Evolutionary conservation across 2,888 invertebrate genomes (phyloP).

Genomic region (Poecilus cupreus): DNA sequence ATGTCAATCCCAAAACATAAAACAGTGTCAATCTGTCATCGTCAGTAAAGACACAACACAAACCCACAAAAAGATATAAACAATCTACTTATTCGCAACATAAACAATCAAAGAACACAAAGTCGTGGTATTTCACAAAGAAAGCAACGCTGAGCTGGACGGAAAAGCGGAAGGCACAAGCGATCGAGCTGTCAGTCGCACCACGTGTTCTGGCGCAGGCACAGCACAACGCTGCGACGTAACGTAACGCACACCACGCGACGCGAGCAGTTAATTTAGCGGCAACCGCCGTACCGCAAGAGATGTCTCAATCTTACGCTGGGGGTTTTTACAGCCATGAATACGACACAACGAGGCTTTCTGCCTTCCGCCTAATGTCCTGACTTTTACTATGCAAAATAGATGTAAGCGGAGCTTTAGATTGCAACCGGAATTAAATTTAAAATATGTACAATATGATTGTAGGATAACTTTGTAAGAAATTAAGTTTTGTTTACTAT

Average conservation of each 20-base stretch:
- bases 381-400: too few species aligned
- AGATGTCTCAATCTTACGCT: conserved; percentile 38
- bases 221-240: not conserved
- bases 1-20: not conserved
- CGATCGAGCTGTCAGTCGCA: conserved; percentile 32
- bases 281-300: conserved; percentile 22
- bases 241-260: conserved; percentile 9
- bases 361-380: too few species aligned
- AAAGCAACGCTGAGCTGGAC: not conserved
- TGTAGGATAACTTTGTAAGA: too few species aligned
- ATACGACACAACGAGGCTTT: too few species aligned
- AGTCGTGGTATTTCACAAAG: conserved; percentile 5
- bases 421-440: too few species aligned
- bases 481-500: too few species aligned
- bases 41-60: not conserved
- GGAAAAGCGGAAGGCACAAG: not conserved
- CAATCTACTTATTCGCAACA: not conserved
- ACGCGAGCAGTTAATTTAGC: conserved; percentile 46
- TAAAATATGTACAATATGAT: too few species aligned
- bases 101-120: conserved; percentile 36
- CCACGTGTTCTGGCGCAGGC: not conserved
- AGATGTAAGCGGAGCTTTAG: too few species aligned
- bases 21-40: conserved; percentile 29
- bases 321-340: not conserved
- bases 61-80: conserved; percentile 8